These are phyloP conservation scores for Phyllostomus discolor DNA, from an alignment of 2,113 vertebrate genomes.

Conservation along the genomic window DNA sequence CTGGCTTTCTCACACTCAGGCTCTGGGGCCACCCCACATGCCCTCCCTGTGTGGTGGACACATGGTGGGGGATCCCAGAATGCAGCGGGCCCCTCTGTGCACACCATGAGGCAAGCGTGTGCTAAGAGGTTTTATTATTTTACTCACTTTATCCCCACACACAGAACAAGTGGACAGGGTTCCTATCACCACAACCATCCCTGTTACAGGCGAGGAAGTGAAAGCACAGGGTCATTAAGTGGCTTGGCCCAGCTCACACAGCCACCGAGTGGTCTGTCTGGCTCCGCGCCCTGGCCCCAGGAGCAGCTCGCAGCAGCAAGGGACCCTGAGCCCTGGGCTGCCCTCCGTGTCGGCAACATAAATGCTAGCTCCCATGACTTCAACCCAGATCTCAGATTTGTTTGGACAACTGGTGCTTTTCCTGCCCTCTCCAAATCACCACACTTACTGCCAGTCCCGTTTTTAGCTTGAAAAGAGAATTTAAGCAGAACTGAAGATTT, in stretches of 20 bases:
- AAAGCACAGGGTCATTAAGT: background rate
- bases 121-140: background rate
- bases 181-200: background rate
- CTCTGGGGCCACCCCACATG: background rate
- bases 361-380: background rate
- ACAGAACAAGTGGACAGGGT: background rate
- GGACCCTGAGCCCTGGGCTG: fast-evolving
- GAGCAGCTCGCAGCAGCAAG: background rate
- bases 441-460: fast-evolving
- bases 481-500: background rate
- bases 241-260: background rate
- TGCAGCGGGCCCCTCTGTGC: background rate
- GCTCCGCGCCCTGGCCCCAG: no score
- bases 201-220: background rate
- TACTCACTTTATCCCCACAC: background rate
- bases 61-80: background rate
- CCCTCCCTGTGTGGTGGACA: background rate
- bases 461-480: background rate
- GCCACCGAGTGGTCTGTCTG: background rate
- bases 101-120: fast-evolving
- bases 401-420: background rate
- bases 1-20: background rate
- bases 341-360: background rate
- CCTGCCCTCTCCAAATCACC: background rate
- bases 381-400: background rate